A percentile compares a stretch with the other conserved stretches of the same genome.
Conservation (phyloP, 2,888 invertebrate genomes). For the Electrophaes corylata region DNA sequence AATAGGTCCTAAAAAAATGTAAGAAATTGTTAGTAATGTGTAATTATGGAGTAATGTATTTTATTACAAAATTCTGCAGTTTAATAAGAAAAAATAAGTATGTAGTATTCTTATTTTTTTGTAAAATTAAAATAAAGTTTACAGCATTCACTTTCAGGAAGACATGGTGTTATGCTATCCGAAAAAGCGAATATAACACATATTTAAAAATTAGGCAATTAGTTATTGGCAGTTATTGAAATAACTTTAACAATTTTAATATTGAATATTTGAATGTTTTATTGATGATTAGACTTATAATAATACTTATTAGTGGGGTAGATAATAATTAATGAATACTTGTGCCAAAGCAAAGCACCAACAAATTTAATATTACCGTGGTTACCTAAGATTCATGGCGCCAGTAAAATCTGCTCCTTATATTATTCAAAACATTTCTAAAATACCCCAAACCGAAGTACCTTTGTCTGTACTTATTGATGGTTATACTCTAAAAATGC, state of each 20-base stretch:
- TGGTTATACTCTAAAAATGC: constrained; percentile 52
- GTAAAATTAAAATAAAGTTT: neutral
- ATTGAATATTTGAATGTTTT: neutral
- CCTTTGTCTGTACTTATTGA: constrained; percentile 47
- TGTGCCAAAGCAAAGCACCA: constrained; percentile 41
- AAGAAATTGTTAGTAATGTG: no score
- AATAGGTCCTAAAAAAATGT: no score
- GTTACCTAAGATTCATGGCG: constrained; percentile 10
- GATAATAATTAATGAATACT: neutral
- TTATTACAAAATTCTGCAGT: no score
- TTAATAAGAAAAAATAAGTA: no score
- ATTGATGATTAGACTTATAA: neutral
- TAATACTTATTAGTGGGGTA: neutral
- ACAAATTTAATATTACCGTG: constrained; percentile 34
- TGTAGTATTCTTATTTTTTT: no score
- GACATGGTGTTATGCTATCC: no score
- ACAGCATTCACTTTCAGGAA: neutral
- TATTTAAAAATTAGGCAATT: no score
- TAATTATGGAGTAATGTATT: no score
- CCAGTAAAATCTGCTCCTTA: neutral
- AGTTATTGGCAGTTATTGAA: no score
- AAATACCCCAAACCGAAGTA: constrained; percentile 41
- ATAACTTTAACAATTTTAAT: neutral
- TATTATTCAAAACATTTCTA: constrained; percentile 30
- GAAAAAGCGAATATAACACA: no score